Base-by-base conservation (phyloP, 2,113 vertebrate species). In the Heterotilapia buettikoferi region DNA sequence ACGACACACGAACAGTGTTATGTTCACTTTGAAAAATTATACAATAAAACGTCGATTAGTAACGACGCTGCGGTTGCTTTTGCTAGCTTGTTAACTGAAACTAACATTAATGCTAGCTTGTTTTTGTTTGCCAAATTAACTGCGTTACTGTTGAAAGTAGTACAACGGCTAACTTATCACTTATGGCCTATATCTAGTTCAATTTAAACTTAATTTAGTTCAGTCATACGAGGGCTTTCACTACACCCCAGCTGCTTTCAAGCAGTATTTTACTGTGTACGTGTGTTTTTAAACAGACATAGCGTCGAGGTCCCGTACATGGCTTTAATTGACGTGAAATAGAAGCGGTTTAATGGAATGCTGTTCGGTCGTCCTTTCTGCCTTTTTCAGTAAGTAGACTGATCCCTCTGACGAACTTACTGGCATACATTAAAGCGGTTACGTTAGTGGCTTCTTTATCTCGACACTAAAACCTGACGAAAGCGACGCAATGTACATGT, bases 71-170 rank as follows among this genome's bases (percentile, higher is more conserved):
- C 90, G 82, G 84, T 93, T 92, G 94, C 92, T 61, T 54, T 5
- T 63, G 93, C 83, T 94, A 93, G 93, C 94, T 53, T 47, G 47
- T n/a, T 54, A 45, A 81, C 85, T 84, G 86, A 90, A 86, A 92
- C 86, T 92, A 92, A 92, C 78, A 89, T 88, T 92, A 92, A 92
- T 73, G 89, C 36, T 94, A 95, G 94, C 93, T 90, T 79, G 83
- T 68, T 31, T 68, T 68, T 33, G 92, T 86, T 94, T 93, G 93
- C 92, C 63, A 21, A 84, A 89, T 91, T 89, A 93, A 88, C 90
- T 92, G 89, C 93, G 89, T 92, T 91, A 82, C 83, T 78, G 26
- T 88, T 84, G 38, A n/a, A 73, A 10, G 18, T 21, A 80, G 68
- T 26, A 29, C 84, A 53, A 43, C 13, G 21, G 79, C 16, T 59